Conservation (phyloP, 1,140 invertebrate genomes). For the Galleria mellonella region DNA sequence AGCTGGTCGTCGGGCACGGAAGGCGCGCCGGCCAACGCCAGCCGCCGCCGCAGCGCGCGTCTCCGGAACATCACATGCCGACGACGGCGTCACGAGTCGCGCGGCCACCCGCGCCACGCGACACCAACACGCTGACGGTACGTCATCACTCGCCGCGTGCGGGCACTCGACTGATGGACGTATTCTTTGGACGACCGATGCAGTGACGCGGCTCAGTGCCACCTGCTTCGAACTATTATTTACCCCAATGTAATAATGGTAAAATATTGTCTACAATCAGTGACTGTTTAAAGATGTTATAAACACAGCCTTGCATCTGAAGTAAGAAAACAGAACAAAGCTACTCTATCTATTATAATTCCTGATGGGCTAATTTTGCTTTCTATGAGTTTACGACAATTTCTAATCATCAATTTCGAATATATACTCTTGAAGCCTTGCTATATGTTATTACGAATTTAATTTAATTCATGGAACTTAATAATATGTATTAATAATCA, state of each 20-base stretch:
- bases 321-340: too few species aligned
- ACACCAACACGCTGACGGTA: conserved; percentile 19
- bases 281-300: too few species aligned
- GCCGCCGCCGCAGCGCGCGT: conserved; percentile 64
- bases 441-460: too few species aligned
- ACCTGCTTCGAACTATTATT: conserved; percentile 22
- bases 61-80: conserved; percentile 69
- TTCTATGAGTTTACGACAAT: too few species aligned
- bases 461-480: too few species aligned
- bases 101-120: conserved; percentile 33
- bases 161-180: conserved; percentile 34
- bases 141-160: conserved; percentile 42
- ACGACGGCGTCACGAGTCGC: conserved; percentile 37
- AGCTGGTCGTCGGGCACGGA: conserved; percentile 41
- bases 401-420: too few species aligned
- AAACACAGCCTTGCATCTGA: too few species aligned
- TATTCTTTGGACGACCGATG: conserved; percentile 14
- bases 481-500: too few species aligned
- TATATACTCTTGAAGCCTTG: too few species aligned
- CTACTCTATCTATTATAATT: too few species aligned
- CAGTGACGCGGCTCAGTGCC: conserved; percentile 22
- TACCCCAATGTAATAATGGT: conserved; percentile 17
- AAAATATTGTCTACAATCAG: too few species aligned
- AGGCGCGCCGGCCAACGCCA: conserved; percentile 49
- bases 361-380: too few species aligned